These are phyloP conservation scores for Phragmatobia fuliginosa DNA, from an alignment of 2,888 invertebrate species.

Conservation along the genomic window DNA sequence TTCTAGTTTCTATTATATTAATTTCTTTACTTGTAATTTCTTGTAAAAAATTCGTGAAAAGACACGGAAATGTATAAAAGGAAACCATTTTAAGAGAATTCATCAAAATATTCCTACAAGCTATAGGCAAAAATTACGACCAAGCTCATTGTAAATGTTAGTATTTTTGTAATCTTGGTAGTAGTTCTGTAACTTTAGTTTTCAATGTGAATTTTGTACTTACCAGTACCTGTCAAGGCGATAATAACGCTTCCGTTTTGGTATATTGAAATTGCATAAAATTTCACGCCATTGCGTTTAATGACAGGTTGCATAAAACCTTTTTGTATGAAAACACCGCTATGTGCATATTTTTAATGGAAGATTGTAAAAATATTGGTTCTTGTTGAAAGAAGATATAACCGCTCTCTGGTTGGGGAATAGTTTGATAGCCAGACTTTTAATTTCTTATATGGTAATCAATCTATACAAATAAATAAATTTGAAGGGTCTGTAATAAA, in stretches of 20 bases:
- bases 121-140: too few relatives aligned
- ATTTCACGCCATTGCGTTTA: slow-evolving; percentile 31
- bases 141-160: too few relatives aligned
- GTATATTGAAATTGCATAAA: slow-evolving; percentile 55
- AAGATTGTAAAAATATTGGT: slow-evolving; percentile 16
- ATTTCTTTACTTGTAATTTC: too few relatives aligned
- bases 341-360: slow-evolving; percentile 20
- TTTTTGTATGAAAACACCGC: slow-evolving; percentile 36
- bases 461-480: neutral
- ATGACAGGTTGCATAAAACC: slow-evolving; percentile 43
- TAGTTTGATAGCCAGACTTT: neutral
- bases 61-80: too few relatives aligned
- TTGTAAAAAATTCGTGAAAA: too few relatives aligned
- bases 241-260: slow-evolving; percentile 51
- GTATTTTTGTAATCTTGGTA: too few relatives aligned
- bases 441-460: too few relatives aligned
- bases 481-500: too few relatives aligned
- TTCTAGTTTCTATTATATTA: too few relatives aligned
- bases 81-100: too few relatives aligned
- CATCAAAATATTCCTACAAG: too few relatives aligned
- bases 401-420: neutral
- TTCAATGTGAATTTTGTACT: slow-evolving; percentile 36
- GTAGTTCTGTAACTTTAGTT: too few relatives aligned
- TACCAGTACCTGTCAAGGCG: slow-evolving; percentile 47
- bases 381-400: neutral